phyloP scores from a whole-genome alignment of 2,797 vertebrate genomes.

The Antrozous pallidus region DNA sequence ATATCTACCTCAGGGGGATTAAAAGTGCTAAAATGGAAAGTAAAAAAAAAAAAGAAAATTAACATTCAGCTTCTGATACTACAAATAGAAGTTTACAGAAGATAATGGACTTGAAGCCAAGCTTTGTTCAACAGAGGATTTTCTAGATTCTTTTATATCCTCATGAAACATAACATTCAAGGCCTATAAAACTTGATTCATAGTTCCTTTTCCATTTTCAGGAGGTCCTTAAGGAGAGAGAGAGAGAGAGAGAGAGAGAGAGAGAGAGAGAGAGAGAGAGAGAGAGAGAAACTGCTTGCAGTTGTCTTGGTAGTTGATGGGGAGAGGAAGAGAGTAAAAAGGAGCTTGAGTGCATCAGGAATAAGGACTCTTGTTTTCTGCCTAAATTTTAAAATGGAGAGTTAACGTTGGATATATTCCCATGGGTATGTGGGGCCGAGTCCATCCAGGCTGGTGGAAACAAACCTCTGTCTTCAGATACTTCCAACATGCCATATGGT shows the following conservation, averaged over 20 bases:
- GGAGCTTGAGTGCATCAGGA: not conserved
- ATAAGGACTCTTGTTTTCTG: not conserved
- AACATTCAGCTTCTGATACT: not conserved
- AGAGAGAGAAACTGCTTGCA: not conserved
- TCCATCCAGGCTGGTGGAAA: not conserved
- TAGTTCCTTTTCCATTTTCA: not conserved
- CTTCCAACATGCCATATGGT: not conserved
- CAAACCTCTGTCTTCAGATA: not conserved
- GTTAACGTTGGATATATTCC: not conserved
- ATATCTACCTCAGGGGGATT: not conserved
- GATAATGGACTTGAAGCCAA: not conserved
- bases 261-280: too few relatives aligned
- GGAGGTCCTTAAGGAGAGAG: not conserved
- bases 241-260: not conserved
- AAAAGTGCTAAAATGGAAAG: not conserved
- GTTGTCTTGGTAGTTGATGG: not conserved
- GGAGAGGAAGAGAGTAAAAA: not conserved
- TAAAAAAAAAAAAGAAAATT: slow-evolving; percentile 21
- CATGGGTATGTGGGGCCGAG: not conserved
- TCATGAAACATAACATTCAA: not conserved
- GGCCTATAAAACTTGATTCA: not conserved
- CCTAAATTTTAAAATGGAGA: not conserved
- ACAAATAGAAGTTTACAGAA: slow-evolving; percentile 24
- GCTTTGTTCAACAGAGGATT: not conserved
- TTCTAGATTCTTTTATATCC: slow-evolving; percentile 14